These are phyloP conservation scores for Cyrtodaria siliqua DNA, from an alignment of 2,888 invertebrate genomes.

Conservation along the genomic window DNA sequence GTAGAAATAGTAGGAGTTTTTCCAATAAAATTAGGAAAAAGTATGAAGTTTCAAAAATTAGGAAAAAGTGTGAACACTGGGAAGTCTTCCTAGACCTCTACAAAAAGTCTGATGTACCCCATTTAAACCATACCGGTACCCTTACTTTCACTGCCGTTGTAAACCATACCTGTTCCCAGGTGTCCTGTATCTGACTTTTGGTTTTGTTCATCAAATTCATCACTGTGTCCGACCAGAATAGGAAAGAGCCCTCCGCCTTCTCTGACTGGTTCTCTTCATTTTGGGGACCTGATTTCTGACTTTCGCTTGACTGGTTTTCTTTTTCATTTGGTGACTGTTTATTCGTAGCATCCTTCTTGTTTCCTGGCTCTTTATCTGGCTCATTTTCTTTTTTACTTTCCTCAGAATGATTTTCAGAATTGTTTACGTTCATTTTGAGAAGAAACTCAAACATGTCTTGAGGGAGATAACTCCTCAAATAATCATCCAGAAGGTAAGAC, in stretches of 20 bases:
- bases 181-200: slow-evolving; percentile 33
- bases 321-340: neutral
- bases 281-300: neutral
- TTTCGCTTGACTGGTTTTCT: neutral
- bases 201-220: slow-evolving; percentile 51
- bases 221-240: slow-evolving; percentile 36
- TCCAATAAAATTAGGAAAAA: no score
- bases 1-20: no score
- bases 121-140: no score
- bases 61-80: no score
- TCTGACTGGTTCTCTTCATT: neutral
- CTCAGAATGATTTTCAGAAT: neutral
- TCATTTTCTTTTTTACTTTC: neutral
- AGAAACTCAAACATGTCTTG: neutral
- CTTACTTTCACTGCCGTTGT: no score
- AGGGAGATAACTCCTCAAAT: neutral
- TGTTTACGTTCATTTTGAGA: neutral
- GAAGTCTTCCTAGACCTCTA: no score
- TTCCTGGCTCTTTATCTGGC: neutral
- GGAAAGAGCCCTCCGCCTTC: neutral
- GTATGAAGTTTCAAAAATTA: no score
- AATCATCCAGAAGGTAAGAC: no score
- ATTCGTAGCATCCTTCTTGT: neutral
- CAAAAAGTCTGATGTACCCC: no score
- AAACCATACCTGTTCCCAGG: slow-evolving; percentile 51